These are phyloP conservation scores for Planiliza haematocheilus DNA, from an alignment of 2,113 vertebrate species.

Conservation along the genomic window DNA sequence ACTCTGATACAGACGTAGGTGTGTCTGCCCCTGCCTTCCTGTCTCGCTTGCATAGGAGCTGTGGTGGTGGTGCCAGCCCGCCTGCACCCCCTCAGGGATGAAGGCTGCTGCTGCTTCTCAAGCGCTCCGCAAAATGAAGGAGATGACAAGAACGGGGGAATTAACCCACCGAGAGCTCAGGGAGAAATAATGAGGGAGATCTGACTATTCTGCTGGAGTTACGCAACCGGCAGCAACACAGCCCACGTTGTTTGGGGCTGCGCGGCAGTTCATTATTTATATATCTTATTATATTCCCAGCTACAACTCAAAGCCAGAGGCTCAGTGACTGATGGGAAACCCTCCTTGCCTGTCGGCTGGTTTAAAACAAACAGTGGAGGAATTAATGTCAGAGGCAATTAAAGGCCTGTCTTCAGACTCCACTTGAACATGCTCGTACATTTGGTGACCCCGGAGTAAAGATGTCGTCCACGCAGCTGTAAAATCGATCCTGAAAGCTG, in stretches of 20 bases:
- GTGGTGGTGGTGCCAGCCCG: slow-evolving; percentile 41
- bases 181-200: slow-evolving; percentile 79
- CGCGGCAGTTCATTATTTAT: slow-evolving; percentile 58
- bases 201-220: slow-evolving; percentile 70
- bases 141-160: slow-evolving; percentile 70
- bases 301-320: slow-evolving; percentile 40
- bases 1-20: slow-evolving; percentile 49
- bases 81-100: slow-evolving; percentile 27
- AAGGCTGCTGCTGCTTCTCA: slow-evolving; percentile 46
- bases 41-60: slow-evolving; percentile 19
- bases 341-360: slow-evolving; percentile 33
- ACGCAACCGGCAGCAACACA: slow-evolving; percentile 69
- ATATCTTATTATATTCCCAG: slow-evolving; percentile 62
- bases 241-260: slow-evolving; percentile 67
- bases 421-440: slow-evolving; percentile 1
- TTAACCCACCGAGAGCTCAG: slow-evolving; percentile 69
- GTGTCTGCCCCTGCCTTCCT: slow-evolving; percentile 37
- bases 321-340: slow-evolving; percentile 61
- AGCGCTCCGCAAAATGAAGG: slow-evolving; percentile 56
- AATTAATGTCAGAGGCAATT: slow-evolving; percentile 39
- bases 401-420: slow-evolving; percentile 17
- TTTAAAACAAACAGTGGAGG: slow-evolving; percentile 24
- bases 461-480: neutral
- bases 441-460: slow-evolving; percentile 8
- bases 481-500: slow-evolving; percentile 5